These are phyloP conservation scores for Podarcis lilfordi DNA, from an alignment of 2,797 vertebrate species.

Conservation along the genomic window DNA sequence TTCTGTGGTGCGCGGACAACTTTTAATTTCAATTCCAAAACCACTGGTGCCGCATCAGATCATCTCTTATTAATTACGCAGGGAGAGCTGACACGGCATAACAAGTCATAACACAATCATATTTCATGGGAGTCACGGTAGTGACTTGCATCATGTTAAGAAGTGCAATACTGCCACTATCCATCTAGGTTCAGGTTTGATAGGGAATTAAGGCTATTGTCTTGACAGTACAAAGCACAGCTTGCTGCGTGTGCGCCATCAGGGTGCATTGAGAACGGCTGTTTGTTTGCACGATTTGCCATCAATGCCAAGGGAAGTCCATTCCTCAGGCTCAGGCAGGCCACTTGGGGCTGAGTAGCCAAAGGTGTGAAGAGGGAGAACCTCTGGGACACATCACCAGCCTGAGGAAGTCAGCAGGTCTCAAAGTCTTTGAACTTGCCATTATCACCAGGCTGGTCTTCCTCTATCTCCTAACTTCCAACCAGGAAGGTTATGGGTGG, in stretches of 20 bases:
- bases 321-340: neutral
- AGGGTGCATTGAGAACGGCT: neutral
- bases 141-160: neutral
- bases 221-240: neutral
- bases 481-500: too few relatives aligned
- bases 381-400: neutral
- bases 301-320: too few relatives aligned
- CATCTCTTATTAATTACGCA: conserved; percentile 58
- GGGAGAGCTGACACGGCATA: conserved; percentile 19
- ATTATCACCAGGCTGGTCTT: neutral
- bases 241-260: neutral
- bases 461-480: neutral
- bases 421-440: neutral
- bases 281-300: neutral
- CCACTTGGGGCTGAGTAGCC: neutral
- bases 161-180: neutral
- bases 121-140: neutral
- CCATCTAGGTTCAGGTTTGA: neutral
- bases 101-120: conserved; percentile 61
- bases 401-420: neutral
- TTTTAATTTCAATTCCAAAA: conserved; percentile 54
- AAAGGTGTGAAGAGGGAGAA: neutral
- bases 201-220: neutral
- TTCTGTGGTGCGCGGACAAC: conserved; percentile 70
- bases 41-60: conserved; percentile 58